Evolutionary conservation across 1,140 invertebrate species (phyloP).

Genomic region (Anthonomus grandis): DNA sequence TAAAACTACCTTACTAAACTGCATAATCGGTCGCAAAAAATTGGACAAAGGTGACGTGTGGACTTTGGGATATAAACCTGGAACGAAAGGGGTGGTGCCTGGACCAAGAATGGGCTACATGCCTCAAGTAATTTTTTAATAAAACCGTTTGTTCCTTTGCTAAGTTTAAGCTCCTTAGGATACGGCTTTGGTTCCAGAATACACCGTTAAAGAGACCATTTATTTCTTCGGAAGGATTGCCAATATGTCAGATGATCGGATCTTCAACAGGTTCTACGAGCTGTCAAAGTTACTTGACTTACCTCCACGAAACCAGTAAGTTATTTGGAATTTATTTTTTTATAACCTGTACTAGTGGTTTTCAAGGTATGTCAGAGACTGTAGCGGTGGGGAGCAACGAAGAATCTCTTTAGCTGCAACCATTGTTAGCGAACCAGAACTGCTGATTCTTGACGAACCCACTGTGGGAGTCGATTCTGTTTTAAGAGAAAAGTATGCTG

Average conservation of each 20-base stretch:
- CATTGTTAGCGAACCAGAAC: conserved; percentile 80
- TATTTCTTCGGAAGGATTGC: conserved; percentile 89
- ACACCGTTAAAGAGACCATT: conserved; percentile 80
- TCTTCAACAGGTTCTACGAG: conserved; percentile 64
- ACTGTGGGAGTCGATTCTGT: conserved; percentile 91
- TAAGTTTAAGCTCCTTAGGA: conserved; percentile 59
- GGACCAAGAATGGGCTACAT: conserved; percentile 78
- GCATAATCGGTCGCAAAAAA: conserved; percentile 74
- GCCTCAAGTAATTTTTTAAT: conserved; percentile 60
- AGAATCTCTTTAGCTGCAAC: conserved; percentile 83
- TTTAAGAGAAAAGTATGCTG: conserved; percentile 62
- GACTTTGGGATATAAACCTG: conserved; percentile 75
- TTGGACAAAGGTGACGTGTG: conserved; percentile 73
- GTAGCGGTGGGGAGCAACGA: conserved; percentile 86
- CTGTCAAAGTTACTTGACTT: conserved; percentile 71
- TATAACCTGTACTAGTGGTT: background rate
- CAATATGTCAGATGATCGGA: conserved; percentile 64
- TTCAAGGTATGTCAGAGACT: conserved; percentile 56
- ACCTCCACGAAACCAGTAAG: conserved; percentile 55
- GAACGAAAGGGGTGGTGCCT: conserved; percentile 68
- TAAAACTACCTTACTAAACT: conserved; percentile 81
- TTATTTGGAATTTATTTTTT: background rate
- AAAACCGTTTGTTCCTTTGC: background rate
- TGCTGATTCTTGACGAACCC: conserved; percentile 89
- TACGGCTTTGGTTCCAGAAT: conserved; percentile 81